These are phyloP conservation scores for Reticulitermes speratus DNA, from an alignment of 1,140 invertebrate species.

Conservation along the genomic window DNA sequence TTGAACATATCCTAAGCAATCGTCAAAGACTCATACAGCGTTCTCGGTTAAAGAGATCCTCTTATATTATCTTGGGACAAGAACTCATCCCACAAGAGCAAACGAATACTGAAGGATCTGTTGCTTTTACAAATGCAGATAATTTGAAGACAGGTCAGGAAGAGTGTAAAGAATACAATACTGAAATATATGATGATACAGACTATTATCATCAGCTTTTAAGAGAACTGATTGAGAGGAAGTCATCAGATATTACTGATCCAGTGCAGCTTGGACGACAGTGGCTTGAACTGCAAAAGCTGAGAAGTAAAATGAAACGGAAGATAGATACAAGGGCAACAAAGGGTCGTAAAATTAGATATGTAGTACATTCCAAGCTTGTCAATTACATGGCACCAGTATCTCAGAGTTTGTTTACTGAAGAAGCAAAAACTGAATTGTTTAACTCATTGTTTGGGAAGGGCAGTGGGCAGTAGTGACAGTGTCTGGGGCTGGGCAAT, in stretches of 20 bases:
- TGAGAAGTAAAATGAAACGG: slow-evolving; percentile 82
- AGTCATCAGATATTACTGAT: slow-evolving; percentile 78
- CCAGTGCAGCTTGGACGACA: slow-evolving; percentile 77
- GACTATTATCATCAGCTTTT: slow-evolving; percentile 96
- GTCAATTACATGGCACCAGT: slow-evolving; percentile 93
- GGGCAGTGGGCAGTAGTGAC: slow-evolving; percentile 39
- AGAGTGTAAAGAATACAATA: slow-evolving; percentile 63
- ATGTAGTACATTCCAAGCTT: slow-evolving; percentile 85
- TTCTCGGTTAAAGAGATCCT: slow-evolving; percentile 77
- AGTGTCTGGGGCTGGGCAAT: too few relatives aligned
- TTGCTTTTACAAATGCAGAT: neutral
- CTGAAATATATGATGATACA: slow-evolving; percentile 93
- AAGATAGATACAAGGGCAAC: slow-evolving; percentile 89
- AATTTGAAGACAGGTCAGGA: slow-evolving; percentile 38
- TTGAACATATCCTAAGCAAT: slow-evolving; percentile 80
- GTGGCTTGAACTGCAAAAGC: slow-evolving; percentile 87
- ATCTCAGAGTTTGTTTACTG: slow-evolving; percentile 66
- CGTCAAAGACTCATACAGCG: slow-evolving; percentile 71
- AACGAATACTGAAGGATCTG: slow-evolving; percentile 43
- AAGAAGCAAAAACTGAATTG: slow-evolving; percentile 77
- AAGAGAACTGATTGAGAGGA: slow-evolving; percentile 88
- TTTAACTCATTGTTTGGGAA: slow-evolving; percentile 80
- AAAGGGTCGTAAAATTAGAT: slow-evolving; percentile 88
- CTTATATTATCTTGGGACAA: slow-evolving; percentile 72
- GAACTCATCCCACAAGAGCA: slow-evolving; percentile 36